Base-by-base conservation (phyloP, 2,797 vertebrate genomes). In the Rhinichthys osculus region DNA sequence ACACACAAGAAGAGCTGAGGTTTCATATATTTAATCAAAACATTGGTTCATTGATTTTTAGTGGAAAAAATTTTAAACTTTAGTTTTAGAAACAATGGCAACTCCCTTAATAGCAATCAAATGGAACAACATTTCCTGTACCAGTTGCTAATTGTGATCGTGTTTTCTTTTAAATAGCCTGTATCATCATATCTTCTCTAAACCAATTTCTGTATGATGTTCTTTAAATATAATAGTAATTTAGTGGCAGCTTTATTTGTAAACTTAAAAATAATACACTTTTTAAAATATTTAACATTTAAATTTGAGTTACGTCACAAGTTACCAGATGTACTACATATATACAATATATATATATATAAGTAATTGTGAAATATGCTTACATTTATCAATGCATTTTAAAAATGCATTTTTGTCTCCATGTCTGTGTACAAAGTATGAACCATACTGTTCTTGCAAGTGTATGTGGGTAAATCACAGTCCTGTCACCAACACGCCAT, bases 401-500 rank as follows among this genome's bases (percentile, higher is more conserved):
- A 38, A 38, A 38, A 5, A 38, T 59, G 67, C 3, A 42, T 59
- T 59, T 59, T 44, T 50, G 21, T 54, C 16, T 23, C 16, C 40
- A 19, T 67, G 1, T 66, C 62, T 5, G 1, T 73, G 42, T 47
- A 14, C 4, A 73, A 5, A n/a, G 1, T 47, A 47, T n/a, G 7
- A 30, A 42, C 42, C 14, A 27, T 38, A 40, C 44, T 42, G 16
- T 79, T 11, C n/a, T 30, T 66, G 64, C 11, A 10, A 54, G 19
- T 13, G 0, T 19, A 23, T 50, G 17, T n/a, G 23, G 44, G 54
- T 27, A 54, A 69, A 21, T 85, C 27, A 78, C 50, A 76, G 13
- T 70, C 76, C 66, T 71, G 74, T 50, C 47, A 44, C 17, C 50
- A 78, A 42, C 19, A 85, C 2, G n/a, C 35, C 50, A 17, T 69